phyloP scores from a whole-genome alignment of 2,113 vertebrate genomes.

The Myiozetetes cayanensis region DNA sequence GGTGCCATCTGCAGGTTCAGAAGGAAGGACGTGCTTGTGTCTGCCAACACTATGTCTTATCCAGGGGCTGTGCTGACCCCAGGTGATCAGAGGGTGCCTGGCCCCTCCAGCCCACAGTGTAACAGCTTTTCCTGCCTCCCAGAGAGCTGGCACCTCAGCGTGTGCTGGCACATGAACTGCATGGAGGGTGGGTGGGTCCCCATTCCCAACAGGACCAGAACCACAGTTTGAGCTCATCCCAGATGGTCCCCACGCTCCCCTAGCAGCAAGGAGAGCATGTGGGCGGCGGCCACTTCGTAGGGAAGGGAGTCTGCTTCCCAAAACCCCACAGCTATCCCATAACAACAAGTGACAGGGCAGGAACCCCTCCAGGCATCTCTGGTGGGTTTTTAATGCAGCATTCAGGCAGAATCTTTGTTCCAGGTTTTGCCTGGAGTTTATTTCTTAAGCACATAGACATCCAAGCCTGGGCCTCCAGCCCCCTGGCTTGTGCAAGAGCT shows the following conservation, averaged over 20 bases:
- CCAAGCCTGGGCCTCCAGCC: constrained; percentile 42
- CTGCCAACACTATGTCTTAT: neutral
- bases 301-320: neutral
- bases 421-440: constrained; percentile 32
- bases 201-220: neutral
- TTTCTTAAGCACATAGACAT: constrained; percentile 54
- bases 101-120: neutral
- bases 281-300: neutral
- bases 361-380: constrained; percentile 42
- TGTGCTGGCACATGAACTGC: neutral
- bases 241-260: neutral
- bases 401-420: constrained; percentile 64
- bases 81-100: neutral
- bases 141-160: neutral
- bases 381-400: constrained; percentile 64
- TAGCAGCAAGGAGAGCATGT: neutral
- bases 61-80: neutral
- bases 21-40: neutral
- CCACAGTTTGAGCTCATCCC: neutral
- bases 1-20: neutral
- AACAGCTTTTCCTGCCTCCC: neutral
- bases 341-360: constrained; percentile 28
- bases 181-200: neutral
- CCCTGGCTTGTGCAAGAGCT: constrained; percentile 56
- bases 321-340: constrained; percentile 6